Percentiles rank a stretch among this genome's conserved stretches.
Evolutionary conservation across 2,888 invertebrate genomes (phyloP).

Genomic region (Chalcis sispes): DNA sequence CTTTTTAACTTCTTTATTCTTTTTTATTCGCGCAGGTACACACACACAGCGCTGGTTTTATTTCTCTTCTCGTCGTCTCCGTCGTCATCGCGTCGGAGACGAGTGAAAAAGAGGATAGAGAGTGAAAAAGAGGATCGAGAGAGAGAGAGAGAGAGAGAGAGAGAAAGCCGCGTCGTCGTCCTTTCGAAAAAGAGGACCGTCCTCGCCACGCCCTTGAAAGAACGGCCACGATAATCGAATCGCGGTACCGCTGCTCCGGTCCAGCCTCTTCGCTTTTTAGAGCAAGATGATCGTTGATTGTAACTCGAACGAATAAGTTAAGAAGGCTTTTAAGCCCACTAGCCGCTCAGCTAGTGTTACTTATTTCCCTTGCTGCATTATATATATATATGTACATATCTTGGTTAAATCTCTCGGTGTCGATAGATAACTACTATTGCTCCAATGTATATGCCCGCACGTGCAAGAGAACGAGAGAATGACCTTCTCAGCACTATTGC

Average conservation of each 20-base stretch:
- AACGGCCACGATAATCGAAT: slow-evolving; percentile 47
- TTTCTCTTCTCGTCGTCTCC: neutral
- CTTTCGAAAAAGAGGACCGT: slow-evolving; percentile 25
- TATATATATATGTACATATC: no score
- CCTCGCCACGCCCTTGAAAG: slow-evolving; percentile 48
- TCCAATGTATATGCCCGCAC: no score
- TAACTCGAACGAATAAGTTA: neutral
- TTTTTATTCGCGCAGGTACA: neutral
- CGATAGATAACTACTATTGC: slow-evolving; percentile 1
- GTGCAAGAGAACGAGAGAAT: no score
- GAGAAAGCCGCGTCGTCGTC: neutral
- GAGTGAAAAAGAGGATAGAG: no score
- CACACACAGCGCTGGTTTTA: neutral
- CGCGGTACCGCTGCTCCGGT: neutral
- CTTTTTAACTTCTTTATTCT: slow-evolving; percentile 5
- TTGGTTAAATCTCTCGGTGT: slow-evolving; percentile 10
- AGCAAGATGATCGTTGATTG: slow-evolving; percentile 24
- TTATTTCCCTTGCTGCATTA: neutral
- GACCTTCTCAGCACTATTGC: slow-evolving; percentile 42
- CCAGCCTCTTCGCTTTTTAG: slow-evolving; percentile 26
- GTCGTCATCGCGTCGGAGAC: no score
- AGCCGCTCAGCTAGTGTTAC: slow-evolving; percentile 18
- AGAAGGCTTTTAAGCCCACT: slow-evolving; percentile 33
- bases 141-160: no score
- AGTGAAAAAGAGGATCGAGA: no score